A percentile compares a stretch with the other conserved stretches of the same genome.
Evolutionary conservation across 1,140 invertebrate species (phyloP).

Genomic region (Nephila pilipes): DNA sequence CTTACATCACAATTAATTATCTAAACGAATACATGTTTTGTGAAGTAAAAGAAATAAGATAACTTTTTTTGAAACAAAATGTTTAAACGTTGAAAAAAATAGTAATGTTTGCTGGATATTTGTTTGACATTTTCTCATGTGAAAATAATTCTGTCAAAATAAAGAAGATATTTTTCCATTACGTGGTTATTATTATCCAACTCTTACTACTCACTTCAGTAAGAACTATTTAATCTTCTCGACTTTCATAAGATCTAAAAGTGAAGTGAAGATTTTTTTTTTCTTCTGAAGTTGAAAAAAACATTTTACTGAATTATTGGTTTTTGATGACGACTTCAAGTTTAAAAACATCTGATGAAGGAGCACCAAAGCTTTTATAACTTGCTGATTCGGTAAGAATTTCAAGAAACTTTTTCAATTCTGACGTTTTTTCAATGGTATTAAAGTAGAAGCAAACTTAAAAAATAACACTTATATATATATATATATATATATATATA

Average conservation of each 20-base stretch:
- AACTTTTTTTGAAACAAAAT: no score
- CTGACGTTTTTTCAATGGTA: neutral
- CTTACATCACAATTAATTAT: no score
- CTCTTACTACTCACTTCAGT: neutral
- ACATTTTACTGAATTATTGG: constrained; percentile 7
- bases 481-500: no score
- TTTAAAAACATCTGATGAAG: neutral
- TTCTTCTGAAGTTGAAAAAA: neutral
- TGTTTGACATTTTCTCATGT: neutral
- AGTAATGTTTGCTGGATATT: neutral
- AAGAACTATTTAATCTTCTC: constrained; percentile 12
- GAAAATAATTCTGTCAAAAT: neutral
- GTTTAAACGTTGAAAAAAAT: no score
- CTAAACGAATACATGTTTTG: no score
- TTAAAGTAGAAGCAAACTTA: neutral
- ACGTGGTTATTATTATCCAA: neutral
- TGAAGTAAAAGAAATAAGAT: no score
- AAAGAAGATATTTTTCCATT: neutral
- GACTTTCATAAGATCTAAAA: neutral
- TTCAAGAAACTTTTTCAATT: neutral
- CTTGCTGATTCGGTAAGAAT: neutral
- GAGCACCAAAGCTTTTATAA: neutral
- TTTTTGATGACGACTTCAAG: constrained; percentile 1
- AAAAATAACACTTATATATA: no score
- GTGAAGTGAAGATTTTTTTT: neutral